These are phyloP conservation scores for Synanthedon tipuliformis DNA, from an alignment of 2,888 invertebrate genomes.

Conservation along the genomic window DNA sequence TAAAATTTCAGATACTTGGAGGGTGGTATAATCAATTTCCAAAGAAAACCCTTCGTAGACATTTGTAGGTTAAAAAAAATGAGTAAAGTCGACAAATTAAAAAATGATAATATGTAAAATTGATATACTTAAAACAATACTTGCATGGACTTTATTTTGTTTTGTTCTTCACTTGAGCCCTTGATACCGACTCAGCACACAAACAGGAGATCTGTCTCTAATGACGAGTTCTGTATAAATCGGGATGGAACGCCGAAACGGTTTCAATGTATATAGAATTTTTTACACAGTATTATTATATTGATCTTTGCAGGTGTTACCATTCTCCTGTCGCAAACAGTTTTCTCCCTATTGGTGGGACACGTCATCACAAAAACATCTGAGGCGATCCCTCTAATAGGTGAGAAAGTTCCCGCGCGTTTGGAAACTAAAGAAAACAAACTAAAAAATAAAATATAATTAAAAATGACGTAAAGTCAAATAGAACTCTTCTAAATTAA, in stretches of 20 bases:
- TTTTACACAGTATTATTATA: constrained; percentile 58
- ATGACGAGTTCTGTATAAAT: not conserved
- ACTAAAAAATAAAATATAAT: constrained; percentile 14
- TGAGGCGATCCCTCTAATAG: constrained; percentile 99
- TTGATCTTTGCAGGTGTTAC: constrained; percentile 94
- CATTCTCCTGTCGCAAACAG: constrained; percentile 98
- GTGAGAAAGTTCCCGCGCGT: constrained; percentile 69
- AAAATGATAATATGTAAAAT: constrained; percentile 3
- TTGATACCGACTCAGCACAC: constrained; percentile 63
- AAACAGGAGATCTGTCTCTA: constrained; percentile 30
- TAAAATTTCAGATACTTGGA: constrained; percentile 57
- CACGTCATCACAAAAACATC: constrained; percentile 99
- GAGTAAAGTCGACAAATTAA: not conserved
- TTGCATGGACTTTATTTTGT: constrained; percentile 55
- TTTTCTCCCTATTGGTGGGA: constrained; percentile 99
- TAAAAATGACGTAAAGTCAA: constrained; percentile 19
- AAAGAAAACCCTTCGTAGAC: constrained; percentile 19
- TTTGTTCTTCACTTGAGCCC: constrained; percentile 64
- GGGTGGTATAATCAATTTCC: constrained; percentile 34
- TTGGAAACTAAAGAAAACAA: constrained; percentile 10
- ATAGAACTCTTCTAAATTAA: constrained; percentile 27
- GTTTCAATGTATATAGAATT: constrained; percentile 29
- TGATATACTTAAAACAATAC: constrained; percentile 35
- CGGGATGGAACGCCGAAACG: not conserved
- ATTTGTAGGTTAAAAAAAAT: not conserved